A percentile compares a stretch with the other conserved stretches of the same genome.
Conservation (phyloP, 2,888 invertebrate species). For the Drosophila parthenogenetica region DNA sequence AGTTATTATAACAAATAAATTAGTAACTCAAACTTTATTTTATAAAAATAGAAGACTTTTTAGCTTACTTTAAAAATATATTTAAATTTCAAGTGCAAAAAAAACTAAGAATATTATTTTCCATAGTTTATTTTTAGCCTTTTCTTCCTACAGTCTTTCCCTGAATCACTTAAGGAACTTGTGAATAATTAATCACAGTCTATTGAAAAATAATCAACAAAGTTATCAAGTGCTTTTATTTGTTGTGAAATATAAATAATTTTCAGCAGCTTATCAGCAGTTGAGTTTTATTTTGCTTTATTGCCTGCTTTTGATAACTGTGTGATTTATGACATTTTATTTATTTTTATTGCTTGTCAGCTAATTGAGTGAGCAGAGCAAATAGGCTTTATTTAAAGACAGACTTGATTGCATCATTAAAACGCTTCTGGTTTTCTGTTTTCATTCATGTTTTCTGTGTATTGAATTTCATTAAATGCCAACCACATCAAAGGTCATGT, state of each 20-base stretch:
- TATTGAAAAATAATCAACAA: not conserved
- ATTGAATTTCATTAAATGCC: constrained; percentile 15
- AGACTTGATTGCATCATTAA: constrained; percentile 14
- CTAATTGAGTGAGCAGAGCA: constrained; percentile 31
- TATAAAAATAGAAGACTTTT: no score
- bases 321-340: constrained; percentile 8
- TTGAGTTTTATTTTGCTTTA: not conserved
- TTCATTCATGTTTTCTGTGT: not conserved
- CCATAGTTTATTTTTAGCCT: no score
- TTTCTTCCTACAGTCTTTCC: no score
- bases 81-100: no score
- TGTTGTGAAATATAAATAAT: not conserved
- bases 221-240: not conserved
- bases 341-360: constrained; percentile 25
- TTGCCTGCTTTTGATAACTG: constrained; percentile 1
- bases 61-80: no score
- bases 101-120: no score
- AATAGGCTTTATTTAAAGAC: constrained; percentile 7
- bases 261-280: constrained; percentile 32
- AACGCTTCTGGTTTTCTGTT: constrained; percentile 6
- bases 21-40: no score
- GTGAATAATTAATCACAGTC: no score
- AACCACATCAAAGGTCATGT: constrained; percentile 27
- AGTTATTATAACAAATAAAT: no score
- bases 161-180: no score